Evolutionary conservation across 2,888 invertebrate species (phyloP), one percentile per base, ranked within the genome.

Genomic region (Leptopilina myrica): DNA sequence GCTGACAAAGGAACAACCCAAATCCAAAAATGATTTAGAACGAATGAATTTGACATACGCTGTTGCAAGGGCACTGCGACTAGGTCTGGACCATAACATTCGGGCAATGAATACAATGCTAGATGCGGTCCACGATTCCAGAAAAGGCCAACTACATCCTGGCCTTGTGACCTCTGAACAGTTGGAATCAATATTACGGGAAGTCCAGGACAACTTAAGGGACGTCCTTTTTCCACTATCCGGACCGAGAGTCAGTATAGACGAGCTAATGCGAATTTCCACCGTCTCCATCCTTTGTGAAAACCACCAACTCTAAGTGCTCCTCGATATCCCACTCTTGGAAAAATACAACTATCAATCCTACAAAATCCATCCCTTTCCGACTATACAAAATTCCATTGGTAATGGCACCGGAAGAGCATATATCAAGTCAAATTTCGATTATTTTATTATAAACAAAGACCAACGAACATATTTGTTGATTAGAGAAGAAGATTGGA

Each of bases 391-490:
- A 7, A n/a, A 15, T 6, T 5, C 5, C 5, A 4, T 59, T 59
- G n/a, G n/a, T 7, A 59, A 59, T 15, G 59, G 59, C n/a, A 59
- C 65, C 14, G 65, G 43, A 65, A 33, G 65, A 40, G 65, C 40
- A 5, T 65, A 65, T 12, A 12, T 65, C 0, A 11, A 65, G 40
- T n/a, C 65, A 3, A 40, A 40, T 14, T 40, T 2, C 12, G 14
- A 33, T 40, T 65, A 65, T 8, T 43, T 65, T 2, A 33, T 40
- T 7, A 3, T 65, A 1, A 43, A 65, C 4, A 43, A 65, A 40
- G 33, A 6, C 12, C 5, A 40, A 14, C 12, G 40, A 12, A 65
- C 40, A 12, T 65, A 65, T 7, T n/a, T n/a, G 59, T 8, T 59
- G n/a, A 5, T 59, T 1, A 59, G 20, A 15, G 59, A 59, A 15